These are phyloP conservation scores for Poeciliopsis paucimaculata DNA, from an alignment of 2,797 vertebrate genomes.

Conservation along the genomic window DNA sequence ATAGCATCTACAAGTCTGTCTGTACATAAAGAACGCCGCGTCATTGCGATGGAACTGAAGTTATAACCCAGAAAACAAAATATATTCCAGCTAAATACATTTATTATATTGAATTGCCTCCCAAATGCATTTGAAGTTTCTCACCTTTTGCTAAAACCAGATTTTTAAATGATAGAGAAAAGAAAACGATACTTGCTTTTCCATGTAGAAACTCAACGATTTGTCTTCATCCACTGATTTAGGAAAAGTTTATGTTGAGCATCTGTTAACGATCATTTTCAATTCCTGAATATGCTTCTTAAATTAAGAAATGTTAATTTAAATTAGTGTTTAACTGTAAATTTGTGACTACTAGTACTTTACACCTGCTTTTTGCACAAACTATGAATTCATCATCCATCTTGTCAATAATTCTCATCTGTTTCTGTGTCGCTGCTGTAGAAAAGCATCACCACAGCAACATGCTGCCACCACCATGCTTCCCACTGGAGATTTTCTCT, in stretches of 20 bases:
- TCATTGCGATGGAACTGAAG: neutral
- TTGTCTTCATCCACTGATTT: neutral
- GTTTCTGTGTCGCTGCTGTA: neutral
- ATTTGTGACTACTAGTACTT: neutral
- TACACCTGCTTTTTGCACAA: no score
- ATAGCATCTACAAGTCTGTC: slow-evolving; percentile 16
- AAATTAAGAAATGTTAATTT: no score
- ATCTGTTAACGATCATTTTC: neutral
- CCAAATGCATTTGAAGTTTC: neutral
- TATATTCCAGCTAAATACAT: neutral
- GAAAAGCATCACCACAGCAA: neutral
- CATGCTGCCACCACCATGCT: neutral
- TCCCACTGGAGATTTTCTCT: neutral
- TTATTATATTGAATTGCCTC: neutral
- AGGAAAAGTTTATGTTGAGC: neutral
- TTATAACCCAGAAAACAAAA: neutral
- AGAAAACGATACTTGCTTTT: neutral
- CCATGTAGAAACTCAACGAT: neutral
- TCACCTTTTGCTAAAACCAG: neutral
- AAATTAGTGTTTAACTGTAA: no score
- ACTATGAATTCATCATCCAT: no score
- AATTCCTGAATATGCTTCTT: neutral
- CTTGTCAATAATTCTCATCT: neutral
- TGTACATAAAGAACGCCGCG: neutral
- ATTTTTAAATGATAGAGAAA: neutral